Evolutionary conservation across 2,797 vertebrate genomes (phyloP).

Genomic region (Enteromius argenteus): DNA sequence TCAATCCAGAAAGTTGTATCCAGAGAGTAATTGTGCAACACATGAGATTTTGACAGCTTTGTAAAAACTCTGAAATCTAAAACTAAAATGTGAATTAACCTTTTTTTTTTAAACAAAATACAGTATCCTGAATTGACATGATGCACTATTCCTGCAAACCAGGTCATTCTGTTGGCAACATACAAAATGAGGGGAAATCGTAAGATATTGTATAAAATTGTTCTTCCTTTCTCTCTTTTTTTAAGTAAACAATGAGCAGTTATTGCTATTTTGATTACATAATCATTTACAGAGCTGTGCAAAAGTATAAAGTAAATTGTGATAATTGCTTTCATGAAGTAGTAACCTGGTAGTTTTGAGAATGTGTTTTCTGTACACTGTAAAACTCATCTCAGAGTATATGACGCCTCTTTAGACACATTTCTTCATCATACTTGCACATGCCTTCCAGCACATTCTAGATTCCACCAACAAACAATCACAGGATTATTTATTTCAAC

Average conservation of each 20-base stretch:
- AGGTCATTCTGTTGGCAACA: conserved; percentile 18
- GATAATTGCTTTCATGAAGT: not conserved
- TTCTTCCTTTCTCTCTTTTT: not conserved
- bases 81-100: not conserved
- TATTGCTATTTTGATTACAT: conserved; percentile 40
- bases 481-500: not conserved
- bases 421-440: conserved; percentile 29
- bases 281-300: conserved; percentile 3
- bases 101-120: conserved; percentile 1
- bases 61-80: conserved; percentile 7
- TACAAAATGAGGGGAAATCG: conserved; percentile 1
- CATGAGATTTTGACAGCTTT: not conserved
- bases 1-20: not conserved
- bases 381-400: not conserved
- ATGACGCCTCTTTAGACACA: not conserved
- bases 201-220: conserved; percentile 25
- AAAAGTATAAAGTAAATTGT: conserved; percentile 5
- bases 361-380: conserved; percentile 11
- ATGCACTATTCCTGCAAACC: not conserved
- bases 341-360: not conserved
- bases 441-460: conserved; percentile 41
- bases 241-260: conserved; percentile 38
- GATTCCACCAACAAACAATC: conserved; percentile 21
- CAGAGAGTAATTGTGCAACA: not conserved
- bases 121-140: conserved; percentile 15